These are phyloP conservation scores for Bubo blakistoni DNA, from an alignment of 2,113 vertebrate genomes.

Conservation along the genomic window DNA sequence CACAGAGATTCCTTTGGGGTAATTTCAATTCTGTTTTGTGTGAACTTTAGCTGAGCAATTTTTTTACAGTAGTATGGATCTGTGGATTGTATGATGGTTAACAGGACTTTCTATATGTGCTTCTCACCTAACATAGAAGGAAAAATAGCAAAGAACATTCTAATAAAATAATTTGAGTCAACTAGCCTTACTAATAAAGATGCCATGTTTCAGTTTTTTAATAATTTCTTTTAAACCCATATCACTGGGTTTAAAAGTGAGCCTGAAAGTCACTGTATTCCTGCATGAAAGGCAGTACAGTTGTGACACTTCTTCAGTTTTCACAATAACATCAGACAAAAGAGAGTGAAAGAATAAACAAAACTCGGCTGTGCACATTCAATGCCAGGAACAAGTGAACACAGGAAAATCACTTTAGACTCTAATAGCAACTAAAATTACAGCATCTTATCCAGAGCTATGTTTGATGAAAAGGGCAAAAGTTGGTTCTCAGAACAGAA, in stretches of 20 bases:
- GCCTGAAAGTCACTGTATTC: neutral
- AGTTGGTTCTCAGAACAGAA: neutral
- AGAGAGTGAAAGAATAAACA: neutral
- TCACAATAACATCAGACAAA: neutral
- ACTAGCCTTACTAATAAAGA: neutral
- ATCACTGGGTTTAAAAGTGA: neutral
- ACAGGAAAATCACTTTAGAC: neutral
- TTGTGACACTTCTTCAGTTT: neutral
- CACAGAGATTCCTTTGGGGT: conserved; percentile 58
- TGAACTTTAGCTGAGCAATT: conserved; percentile 15
- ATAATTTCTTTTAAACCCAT: neutral
- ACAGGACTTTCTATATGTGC: neutral
- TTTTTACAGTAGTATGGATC: neutral
- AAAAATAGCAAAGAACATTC: neutral
- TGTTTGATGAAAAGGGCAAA: neutral
- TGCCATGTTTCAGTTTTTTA: neutral
- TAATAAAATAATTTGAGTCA: neutral
- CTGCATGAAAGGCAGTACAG: neutral
- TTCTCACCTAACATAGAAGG: neutral
- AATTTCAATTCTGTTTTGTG: conserved; percentile 44
- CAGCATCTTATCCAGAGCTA: neutral
- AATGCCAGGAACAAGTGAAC: neutral
- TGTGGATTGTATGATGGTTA: neutral
- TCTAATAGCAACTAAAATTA: neutral
- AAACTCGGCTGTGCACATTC: neutral